Conservation (phyloP, 2,888 invertebrate genomes). For the Drosophila pseudotalamancana region DNA sequence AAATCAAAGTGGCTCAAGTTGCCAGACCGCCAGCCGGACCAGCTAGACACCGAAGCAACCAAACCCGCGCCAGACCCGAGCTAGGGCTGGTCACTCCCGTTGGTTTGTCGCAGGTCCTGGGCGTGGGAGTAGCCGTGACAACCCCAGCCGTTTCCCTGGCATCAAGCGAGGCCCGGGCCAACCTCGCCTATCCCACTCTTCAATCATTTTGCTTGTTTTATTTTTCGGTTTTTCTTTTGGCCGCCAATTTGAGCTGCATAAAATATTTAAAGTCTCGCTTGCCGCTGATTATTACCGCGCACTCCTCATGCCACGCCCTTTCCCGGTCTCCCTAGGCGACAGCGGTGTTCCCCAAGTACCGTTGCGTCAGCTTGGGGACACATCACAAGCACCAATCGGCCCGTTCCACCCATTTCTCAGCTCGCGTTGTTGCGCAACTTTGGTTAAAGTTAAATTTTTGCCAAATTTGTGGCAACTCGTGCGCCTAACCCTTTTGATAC, state of each 20-base stretch:
- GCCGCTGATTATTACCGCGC: constrained; percentile 73
- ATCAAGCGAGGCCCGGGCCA: not conserved
- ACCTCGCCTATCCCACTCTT: not conserved
- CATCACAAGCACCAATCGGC: constrained; percentile 21
- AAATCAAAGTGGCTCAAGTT: constrained; percentile 81
- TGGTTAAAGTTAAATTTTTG: constrained; percentile 54
- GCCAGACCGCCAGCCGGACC: constrained; percentile 47
- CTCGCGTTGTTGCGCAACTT: constrained; percentile 40
- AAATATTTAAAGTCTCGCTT: constrained; percentile 79
- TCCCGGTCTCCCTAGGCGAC: not conserved
- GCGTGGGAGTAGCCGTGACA: constrained; percentile 35
- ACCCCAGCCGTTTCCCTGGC: constrained; percentile 30
- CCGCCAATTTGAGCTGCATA: constrained; percentile 71
- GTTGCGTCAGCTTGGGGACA: constrained; percentile 58
- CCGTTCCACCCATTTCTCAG: constrained; percentile 2
- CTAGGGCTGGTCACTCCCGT: constrained; percentile 26
- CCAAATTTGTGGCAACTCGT: constrained; percentile 52
- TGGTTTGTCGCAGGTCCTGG: constrained; percentile 6
- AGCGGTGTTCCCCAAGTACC: constrained; percentile 46
- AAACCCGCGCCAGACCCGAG: not conserved
- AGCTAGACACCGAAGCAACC: constrained; percentile 12
- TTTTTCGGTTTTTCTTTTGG: constrained; percentile 47
- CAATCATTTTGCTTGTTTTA: constrained; percentile 10
- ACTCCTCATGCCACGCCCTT: constrained; percentile 16
- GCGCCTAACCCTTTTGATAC: constrained; percentile 55